phyloP scores from a whole-genome alignment of 2,113 vertebrate genomes.

The Ranitomeya variabilis region DNA sequence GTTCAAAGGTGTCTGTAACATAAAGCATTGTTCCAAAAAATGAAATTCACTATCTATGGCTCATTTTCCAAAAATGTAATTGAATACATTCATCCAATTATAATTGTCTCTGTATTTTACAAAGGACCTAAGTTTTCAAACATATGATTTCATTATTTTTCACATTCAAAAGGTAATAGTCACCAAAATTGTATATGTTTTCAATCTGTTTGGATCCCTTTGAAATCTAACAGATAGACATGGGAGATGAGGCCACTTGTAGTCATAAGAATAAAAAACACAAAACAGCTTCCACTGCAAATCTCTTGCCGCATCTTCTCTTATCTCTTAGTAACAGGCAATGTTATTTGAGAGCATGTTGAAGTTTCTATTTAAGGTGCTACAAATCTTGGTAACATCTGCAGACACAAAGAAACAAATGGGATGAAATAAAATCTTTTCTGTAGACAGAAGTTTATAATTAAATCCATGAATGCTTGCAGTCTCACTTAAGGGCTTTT shows the following conservation, averaged over 20 bases:
- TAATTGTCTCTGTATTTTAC: not conserved
- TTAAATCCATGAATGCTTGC: slow-evolving; percentile 8
- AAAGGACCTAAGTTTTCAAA: not conserved
- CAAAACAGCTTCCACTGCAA: slow-evolving; percentile 1
- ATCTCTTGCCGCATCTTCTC: slow-evolving; percentile 31
- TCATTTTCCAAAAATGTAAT: not conserved
- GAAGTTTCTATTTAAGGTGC: not conserved
- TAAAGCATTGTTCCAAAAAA: too few relatives aligned
- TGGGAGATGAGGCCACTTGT: not conserved
- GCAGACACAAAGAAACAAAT: slow-evolving; percentile 10
- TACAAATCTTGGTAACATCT: slow-evolving; percentile 38
- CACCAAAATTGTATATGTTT: not conserved
- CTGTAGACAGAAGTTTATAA: slow-evolving; percentile 31
- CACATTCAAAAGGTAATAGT: not conserved
- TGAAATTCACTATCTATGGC: not conserved
- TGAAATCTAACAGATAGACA: not conserved
- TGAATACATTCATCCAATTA: not conserved
- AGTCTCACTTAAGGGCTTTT: slow-evolving; percentile 11
- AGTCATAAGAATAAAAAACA: not conserved
- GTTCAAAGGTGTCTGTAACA: too few relatives aligned
- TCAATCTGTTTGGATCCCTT: not conserved
- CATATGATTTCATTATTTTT: not conserved
- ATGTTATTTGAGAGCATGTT: not conserved
- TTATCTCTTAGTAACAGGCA: slow-evolving; percentile 39
- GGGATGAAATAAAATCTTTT: slow-evolving; percentile 11